A percentile compares a stretch with the other conserved stretches of the same genome.
phyloP scores from a whole-genome alignment of 2,797 vertebrate species.

The Sebastiscus tertius region DNA sequence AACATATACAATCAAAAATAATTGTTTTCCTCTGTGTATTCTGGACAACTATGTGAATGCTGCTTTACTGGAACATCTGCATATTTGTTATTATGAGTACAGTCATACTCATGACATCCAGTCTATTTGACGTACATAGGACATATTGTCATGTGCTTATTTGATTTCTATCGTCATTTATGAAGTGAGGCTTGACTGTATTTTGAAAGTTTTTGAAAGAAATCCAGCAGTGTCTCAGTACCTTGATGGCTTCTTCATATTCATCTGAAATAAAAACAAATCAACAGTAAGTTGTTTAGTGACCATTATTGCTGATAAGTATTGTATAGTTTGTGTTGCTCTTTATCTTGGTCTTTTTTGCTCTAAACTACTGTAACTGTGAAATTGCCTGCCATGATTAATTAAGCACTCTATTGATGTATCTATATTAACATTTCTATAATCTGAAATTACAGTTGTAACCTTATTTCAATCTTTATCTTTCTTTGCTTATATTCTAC shows the following conservation, averaged over 20 bases:
- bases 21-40: neutral
- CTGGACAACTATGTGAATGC: neutral
- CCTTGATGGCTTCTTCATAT: conserved; percentile 98
- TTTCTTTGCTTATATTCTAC: neutral
- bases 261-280: conserved; percentile 85
- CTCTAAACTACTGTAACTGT: neutral
- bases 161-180: neutral
- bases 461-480: neutral
- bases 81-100: neutral
- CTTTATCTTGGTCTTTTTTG: neutral
- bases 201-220: neutral
- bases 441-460: neutral
- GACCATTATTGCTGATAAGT: neutral
- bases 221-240: conserved; percentile 59
- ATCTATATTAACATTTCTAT: neutral
- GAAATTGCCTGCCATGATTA: no score
- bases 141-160: neutral
- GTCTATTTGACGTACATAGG: neutral
- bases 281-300: neutral
- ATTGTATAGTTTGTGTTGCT: neutral
- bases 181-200: neutral
- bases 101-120: neutral
- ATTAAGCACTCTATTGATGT: neutral
- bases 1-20: neutral
- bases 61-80: neutral